Conservation (phyloP, 2,888 invertebrate genomes). For the Plutella xylostella region DNA sequence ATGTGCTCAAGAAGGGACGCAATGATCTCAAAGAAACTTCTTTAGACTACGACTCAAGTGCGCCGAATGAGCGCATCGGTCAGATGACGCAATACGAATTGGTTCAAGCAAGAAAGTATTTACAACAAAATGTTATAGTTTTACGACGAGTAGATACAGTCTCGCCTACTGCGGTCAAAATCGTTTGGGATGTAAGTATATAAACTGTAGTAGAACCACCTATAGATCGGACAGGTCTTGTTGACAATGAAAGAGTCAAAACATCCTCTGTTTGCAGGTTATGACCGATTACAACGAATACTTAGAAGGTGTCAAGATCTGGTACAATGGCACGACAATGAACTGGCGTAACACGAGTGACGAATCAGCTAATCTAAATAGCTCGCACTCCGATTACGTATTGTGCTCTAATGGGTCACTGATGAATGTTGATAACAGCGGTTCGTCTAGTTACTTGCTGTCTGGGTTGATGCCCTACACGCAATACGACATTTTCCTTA, state of each 20-base stretch:
- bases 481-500: slow-evolving; percentile 92
- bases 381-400: slow-evolving; percentile 33
- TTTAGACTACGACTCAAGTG: slow-evolving; percentile 36
- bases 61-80: slow-evolving; percentile 44
- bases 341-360: slow-evolving; percentile 55
- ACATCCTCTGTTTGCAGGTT: slow-evolving; percentile 38
- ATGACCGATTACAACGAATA: slow-evolving; percentile 66
- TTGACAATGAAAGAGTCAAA: no score
- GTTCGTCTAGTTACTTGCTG: slow-evolving; percentile 78
- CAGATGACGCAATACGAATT: slow-evolving; percentile 79
- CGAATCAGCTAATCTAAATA: slow-evolving; percentile 36
- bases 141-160: slow-evolving; percentile 74
- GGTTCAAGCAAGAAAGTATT: slow-evolving; percentile 80
- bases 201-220: slow-evolving; percentile 1
- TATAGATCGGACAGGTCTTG: no score
- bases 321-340: slow-evolving; percentile 58
- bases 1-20: slow-evolving; percentile 54
- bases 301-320: slow-evolving; percentile 78
- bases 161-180: slow-evolving; percentile 81
- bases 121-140: slow-evolving; percentile 85
- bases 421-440: slow-evolving; percentile 76
- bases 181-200: slow-evolving; percentile 82
- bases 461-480: slow-evolving; percentile 85
- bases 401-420: slow-evolving; percentile 72
- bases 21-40: slow-evolving; percentile 45